These are phyloP conservation scores for Barypeithes pellucidus DNA, from an alignment of 2,888 invertebrate genomes.

Conservation along the genomic window DNA sequence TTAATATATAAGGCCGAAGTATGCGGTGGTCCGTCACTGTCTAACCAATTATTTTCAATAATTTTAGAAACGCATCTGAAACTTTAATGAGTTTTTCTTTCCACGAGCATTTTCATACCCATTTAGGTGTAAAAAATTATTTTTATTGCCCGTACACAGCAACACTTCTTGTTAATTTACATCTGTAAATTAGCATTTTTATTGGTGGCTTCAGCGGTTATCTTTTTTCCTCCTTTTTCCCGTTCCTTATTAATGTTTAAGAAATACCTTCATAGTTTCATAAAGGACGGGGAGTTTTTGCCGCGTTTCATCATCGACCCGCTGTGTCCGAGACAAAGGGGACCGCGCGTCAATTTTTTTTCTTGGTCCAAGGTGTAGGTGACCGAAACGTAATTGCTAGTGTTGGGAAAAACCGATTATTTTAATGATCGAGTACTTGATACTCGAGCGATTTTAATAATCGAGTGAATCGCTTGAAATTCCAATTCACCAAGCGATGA, in stretches of 20 bases:
- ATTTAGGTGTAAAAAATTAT: conserved; percentile 27
- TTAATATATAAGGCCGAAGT: too few species aligned
- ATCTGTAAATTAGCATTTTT: conserved; percentile 31
- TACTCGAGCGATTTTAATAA: too few species aligned
- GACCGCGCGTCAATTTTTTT: too few species aligned
- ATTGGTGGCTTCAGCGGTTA: conserved; percentile 5
- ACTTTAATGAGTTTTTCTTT: conserved; percentile 40
- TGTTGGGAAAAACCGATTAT: too few species aligned
- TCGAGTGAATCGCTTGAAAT: too few species aligned
- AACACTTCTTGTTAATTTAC: conserved; percentile 37
- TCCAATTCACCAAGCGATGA: too few species aligned
- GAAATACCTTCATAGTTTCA: background rate
- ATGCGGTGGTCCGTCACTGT: conserved; percentile 1
- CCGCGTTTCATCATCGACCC: too few species aligned
- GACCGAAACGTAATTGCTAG: too few species aligned
- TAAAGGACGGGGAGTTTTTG: background rate
- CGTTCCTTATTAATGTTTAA: background rate
- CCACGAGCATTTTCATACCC: conserved; percentile 22
- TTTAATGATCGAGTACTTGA: too few species aligned
- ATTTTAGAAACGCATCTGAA: conserved; percentile 33
- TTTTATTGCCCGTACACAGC: conserved; percentile 27
- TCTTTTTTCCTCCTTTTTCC: conserved; percentile 1
- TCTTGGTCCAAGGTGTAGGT: too few species aligned
- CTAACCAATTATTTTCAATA: conserved; percentile 36
- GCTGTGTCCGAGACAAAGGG: too few species aligned